Conservation (phyloP, 2,113 vertebrate genomes). For the Seriola rivoliana region DNA sequence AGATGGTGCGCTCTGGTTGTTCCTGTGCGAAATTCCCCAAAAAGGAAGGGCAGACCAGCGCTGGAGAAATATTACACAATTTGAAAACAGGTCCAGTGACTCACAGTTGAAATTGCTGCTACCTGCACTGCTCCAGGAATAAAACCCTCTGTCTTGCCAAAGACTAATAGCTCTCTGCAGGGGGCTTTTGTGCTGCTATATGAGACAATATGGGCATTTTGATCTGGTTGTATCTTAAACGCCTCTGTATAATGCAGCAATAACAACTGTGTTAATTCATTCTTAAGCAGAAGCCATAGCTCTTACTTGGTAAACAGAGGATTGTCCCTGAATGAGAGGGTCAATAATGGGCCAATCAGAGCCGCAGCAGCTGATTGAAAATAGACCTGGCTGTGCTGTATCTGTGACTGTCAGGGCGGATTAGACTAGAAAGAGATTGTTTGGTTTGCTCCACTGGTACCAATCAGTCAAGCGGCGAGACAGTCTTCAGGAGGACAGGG, state of each 20-base stretch:
- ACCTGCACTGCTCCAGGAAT: slow-evolving; percentile 7
- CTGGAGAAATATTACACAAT: slow-evolving; percentile 3
- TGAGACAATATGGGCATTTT: no score
- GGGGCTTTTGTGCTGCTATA: no score
- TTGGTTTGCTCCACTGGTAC: slow-evolving; percentile 33
- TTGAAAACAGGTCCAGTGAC: neutral
- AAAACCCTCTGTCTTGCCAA: neutral
- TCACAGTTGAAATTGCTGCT: neutral
- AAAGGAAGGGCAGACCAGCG: neutral
- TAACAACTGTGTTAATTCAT: neutral
- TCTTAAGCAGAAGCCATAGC: no score
- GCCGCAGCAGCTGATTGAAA: no score
- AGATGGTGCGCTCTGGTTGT: neutral
- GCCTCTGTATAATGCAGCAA: neutral
- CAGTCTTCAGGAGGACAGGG: slow-evolving; percentile 54
- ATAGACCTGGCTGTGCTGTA: neutral
- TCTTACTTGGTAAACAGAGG: no score
- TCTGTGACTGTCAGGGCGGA: slow-evolving; percentile 18
- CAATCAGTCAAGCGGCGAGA: slow-evolving; percentile 35
- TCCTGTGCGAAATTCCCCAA: neutral
- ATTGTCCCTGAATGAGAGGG: neutral
- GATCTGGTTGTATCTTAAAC: neutral
- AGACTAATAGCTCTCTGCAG: neutral
- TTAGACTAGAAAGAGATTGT: slow-evolving; percentile 7
- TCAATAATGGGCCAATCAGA: no score